Percentiles rank a stretch among this genome's conserved stretches.
Conservation (phyloP, 2,888 invertebrate species). For the Tiliacea aurago region DNA sequence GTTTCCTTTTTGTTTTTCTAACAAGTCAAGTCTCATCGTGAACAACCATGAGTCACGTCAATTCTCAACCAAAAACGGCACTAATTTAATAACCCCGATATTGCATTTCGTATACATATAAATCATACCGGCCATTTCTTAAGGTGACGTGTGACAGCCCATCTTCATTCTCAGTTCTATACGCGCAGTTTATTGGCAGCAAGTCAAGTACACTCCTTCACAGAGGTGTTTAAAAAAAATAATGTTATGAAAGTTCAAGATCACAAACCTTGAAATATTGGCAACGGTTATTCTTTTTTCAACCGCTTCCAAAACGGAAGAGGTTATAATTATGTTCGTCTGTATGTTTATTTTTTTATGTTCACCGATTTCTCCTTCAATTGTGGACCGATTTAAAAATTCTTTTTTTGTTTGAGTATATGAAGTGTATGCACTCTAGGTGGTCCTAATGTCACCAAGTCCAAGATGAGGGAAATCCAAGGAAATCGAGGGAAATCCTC, state of each 20-base stretch:
- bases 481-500: too few relatives aligned
- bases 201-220: conserved; percentile 64
- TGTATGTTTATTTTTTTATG: too few relatives aligned
- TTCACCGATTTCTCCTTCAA: too few relatives aligned
- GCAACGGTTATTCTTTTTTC: background rate
- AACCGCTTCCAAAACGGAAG: too few relatives aligned
- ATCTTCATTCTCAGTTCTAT: conserved; percentile 61
- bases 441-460: too few relatives aligned
- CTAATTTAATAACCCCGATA: conserved; percentile 39
- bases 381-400: too few relatives aligned
- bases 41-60: conserved; percentile 16
- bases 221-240: conserved; percentile 9
- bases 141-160: conserved; percentile 57
- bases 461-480: too few relatives aligned
- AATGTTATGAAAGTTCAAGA: conserved; percentile 15
- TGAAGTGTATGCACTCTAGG: too few relatives aligned
- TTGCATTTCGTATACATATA: conserved; percentile 50
- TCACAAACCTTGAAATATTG: background rate
- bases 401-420: too few relatives aligned
- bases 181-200: conserved; percentile 64
- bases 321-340: too few relatives aligned
- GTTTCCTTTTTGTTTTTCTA: background rate
- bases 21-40: background rate
- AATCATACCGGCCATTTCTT: conserved; percentile 56
- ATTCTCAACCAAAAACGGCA: conserved; percentile 9